These are phyloP conservation scores for Cyprinodon tularosa DNA, from an alignment of 2,113 vertebrate genomes.

Conservation along the genomic window DNA sequence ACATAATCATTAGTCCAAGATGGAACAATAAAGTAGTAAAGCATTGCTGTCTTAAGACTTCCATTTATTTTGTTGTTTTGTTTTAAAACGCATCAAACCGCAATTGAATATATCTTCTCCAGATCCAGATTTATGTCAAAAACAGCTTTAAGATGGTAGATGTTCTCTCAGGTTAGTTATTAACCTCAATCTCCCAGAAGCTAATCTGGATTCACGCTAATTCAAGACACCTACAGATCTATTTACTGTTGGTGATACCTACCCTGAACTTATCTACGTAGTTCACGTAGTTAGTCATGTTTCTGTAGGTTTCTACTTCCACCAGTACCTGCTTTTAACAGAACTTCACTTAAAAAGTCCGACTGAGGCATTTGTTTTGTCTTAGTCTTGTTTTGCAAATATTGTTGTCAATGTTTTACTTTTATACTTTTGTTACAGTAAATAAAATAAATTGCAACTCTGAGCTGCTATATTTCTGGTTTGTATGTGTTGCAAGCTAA, in stretches of 20 bases:
- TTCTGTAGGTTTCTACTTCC: no score
- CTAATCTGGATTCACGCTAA: background rate
- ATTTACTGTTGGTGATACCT: background rate
- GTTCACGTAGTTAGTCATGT: no score
- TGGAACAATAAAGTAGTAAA: background rate
- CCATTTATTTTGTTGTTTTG: background rate
- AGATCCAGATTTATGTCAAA: background rate
- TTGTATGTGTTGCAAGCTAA: background rate
- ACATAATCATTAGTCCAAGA: background rate
- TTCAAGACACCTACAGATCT: background rate
- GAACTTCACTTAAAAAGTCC: background rate
- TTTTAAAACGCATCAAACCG: background rate
- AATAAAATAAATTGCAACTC: constrained; percentile 32
- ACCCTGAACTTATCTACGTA: no score
- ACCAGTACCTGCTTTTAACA: background rate
- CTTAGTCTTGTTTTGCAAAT: background rate
- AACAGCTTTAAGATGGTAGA: background rate
- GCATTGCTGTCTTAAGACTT: background rate
- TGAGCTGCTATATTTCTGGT: constrained; percentile 5
- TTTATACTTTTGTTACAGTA: background rate
- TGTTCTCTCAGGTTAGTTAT: background rate
- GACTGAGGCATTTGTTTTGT: background rate
- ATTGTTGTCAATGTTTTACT: background rate
- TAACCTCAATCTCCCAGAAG: background rate
- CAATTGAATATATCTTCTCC: background rate